A percentile compares a stretch with the other conserved stretches of the same genome.
phyloP scores from a whole-genome alignment of 64 coral and sea anemone genomes.

The Cladopsammia gracilis region DNA sequence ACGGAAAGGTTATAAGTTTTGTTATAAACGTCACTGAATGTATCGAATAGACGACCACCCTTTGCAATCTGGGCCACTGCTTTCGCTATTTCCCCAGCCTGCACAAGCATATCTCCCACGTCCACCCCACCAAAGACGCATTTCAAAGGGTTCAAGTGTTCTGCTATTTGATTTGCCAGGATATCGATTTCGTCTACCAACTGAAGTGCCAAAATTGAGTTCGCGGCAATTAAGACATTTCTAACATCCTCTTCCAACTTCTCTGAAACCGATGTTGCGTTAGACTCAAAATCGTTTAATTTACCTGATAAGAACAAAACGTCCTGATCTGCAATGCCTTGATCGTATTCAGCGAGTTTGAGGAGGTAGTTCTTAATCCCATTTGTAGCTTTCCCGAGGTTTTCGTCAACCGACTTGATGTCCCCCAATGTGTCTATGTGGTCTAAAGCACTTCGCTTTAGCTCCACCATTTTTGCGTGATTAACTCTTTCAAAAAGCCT shows the following conservation, averaged over 20 bases:
- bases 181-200: background rate
- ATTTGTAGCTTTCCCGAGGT: background rate
- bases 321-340: conserved; percentile 43
- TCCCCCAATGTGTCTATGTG: background rate
- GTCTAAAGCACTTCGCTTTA: conserved; percentile 1
- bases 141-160: conserved; percentile 46
- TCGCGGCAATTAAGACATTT: conserved; percentile 6
- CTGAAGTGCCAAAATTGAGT: background rate
- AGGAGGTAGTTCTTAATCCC: conserved; percentile 37
- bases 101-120: background rate
- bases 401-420: conserved; percentile 38
- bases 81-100: conserved; percentile 12
- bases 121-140: conserved; percentile 11
- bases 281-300: conserved; percentile 23
- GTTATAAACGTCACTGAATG: background rate
- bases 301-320: conserved; percentile 38
- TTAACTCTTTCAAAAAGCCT: background rate
- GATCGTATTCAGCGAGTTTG: conserved; percentile 47
- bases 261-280: background rate
- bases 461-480: conserved; percentile 10
- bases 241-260: conserved; percentile 34
- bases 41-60: background rate
- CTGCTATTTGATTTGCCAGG: conserved; percentile 32
- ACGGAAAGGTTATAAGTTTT: background rate
- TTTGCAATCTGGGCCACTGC: background rate